These are phyloP conservation scores for Drosophila ficusphila DNA, from an alignment of 1,140 invertebrate species.

Conservation along the genomic window DNA sequence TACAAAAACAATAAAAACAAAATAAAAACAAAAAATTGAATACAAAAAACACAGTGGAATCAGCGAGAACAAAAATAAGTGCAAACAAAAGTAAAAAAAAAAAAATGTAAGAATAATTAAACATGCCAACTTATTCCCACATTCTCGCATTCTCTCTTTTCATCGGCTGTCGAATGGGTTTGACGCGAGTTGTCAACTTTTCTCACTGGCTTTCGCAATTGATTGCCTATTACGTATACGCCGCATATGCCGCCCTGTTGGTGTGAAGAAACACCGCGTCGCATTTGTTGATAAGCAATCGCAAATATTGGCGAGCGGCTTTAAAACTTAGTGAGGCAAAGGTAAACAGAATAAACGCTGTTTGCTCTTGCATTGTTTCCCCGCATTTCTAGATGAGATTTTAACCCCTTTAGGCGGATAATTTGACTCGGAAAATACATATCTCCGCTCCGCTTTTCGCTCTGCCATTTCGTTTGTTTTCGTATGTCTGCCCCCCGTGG, in stretches of 20 bases:
- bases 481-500: not conserved
- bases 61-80: conserved; percentile 13
- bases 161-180: conserved; percentile 67
- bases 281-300: conserved; percentile 51
- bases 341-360: not conserved
- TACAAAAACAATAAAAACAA: conserved; percentile 20
- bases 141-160: conserved; percentile 39
- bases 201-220: conserved; percentile 31
- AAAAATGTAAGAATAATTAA: not conserved
- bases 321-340: conserved; percentile 8
- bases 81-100: conserved; percentile 21
- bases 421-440: not conserved
- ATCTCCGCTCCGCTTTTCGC: not conserved
- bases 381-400: conserved; percentile 10
- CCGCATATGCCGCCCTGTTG: conserved; percentile 19
- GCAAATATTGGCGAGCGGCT: conserved; percentile 42
- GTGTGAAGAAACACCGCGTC: conserved; percentile 19
- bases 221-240: conserved; percentile 66
- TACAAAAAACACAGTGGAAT: not conserved
- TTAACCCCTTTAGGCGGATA: not conserved
- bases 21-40: not conserved
- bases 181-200: conserved; percentile 57
- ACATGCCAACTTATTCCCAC: conserved; percentile 19
- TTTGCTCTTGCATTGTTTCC: not conserved
- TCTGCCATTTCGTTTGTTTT: not conserved